A percentile compares a stretch with the other conserved stretches of the same genome.
Conservation (phyloP, 2,113 vertebrate genomes). For the Pachypanchax playfairii region DNA sequence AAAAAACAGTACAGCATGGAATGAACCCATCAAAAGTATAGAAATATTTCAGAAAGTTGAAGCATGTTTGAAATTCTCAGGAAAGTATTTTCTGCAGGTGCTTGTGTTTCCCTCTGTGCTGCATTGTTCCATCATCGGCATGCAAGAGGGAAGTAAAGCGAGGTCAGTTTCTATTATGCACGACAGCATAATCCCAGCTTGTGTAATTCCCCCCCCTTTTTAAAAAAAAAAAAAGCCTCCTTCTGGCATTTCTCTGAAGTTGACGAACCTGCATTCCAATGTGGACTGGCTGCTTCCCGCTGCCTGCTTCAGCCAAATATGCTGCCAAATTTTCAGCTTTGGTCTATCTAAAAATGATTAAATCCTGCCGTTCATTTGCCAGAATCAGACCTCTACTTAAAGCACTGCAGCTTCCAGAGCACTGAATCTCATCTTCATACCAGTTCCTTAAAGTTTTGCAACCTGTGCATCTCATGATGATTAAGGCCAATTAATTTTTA, state of each 20-base stretch:
- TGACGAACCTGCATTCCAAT: constrained; percentile 35
- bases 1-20: neutral
- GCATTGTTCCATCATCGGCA: constrained; percentile 46
- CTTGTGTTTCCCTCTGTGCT: constrained; percentile 15
- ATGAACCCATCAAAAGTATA: neutral
- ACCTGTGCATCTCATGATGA: too few relatives aligned
- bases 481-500: too few relatives aligned
- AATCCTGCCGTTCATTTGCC: constrained; percentile 14
- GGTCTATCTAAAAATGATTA: neutral
- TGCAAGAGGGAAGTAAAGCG: constrained; percentile 44
- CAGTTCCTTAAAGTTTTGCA: neutral
- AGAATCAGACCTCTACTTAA: neutral
- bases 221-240: constrained; percentile 68
- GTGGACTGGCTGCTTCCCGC: neutral
- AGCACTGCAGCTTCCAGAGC: constrained; percentile 5
- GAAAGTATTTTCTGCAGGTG: constrained; percentile 41
- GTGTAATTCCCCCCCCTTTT: constrained; percentile 61
- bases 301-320: too few relatives aligned
- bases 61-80: constrained; percentile 9
- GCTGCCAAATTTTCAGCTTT: constrained; percentile 6
- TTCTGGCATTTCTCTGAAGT: constrained; percentile 66
- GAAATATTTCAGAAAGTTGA: constrained; percentile 35
- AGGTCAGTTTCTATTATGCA: constrained; percentile 72
- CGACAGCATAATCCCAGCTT: constrained; percentile 63
- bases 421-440: too few relatives aligned